phyloP scores from a whole-genome alignment of 2,797 vertebrate genomes.

The Nannoperca australis region DNA sequence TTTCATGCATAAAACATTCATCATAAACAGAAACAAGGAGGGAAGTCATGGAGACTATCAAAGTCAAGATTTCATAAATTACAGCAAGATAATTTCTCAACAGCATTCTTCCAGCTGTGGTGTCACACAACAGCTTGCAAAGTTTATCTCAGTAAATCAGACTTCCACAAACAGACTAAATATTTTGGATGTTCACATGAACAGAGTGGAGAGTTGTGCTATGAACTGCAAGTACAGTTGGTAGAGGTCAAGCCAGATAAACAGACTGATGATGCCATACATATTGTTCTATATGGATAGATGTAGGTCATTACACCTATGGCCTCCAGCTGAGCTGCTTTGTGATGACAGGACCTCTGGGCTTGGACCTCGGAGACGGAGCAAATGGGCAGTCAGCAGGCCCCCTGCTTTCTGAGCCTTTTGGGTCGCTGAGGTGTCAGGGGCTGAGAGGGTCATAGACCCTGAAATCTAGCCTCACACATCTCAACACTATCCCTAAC shows the following conservation, averaged over 20 bases:
- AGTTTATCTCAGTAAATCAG: slow-evolving; percentile 36
- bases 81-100: slow-evolving; percentile 41
- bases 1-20: slow-evolving; percentile 79
- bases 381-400: slow-evolving; percentile 79
- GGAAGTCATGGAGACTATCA: slow-evolving; percentile 66
- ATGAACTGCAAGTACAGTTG: slow-evolving; percentile 50
- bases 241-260: slow-evolving; percentile 68
- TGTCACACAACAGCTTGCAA: slow-evolving; percentile 37
- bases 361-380: slow-evolving; percentile 69
- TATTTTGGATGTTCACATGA: background rate
- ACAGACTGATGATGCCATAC: slow-evolving; percentile 68
- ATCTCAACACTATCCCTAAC: slow-evolving; percentile 70
- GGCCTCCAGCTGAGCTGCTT: slow-evolving; percentile 69
- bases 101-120: slow-evolving; percentile 46
- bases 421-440: slow-evolving; percentile 74
- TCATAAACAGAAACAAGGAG: slow-evolving; percentile 65
- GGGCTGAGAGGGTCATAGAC: slow-evolving; percentile 77
- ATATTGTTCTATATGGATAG: slow-evolving; percentile 73
- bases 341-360: slow-evolving; percentile 77
- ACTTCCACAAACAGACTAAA: slow-evolving; percentile 13
- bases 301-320: slow-evolving; percentile 78
- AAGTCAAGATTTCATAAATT: slow-evolving; percentile 70
- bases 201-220: slow-evolving; percentile 14
- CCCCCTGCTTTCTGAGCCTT: slow-evolving; percentile 79
- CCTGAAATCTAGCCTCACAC: slow-evolving; percentile 65